Percentiles rank a stretch among this genome's conserved stretches.
phyloP scores from a whole-genome alignment of 2,888 invertebrate species.

The Caenorhabditis plicata region DNA sequence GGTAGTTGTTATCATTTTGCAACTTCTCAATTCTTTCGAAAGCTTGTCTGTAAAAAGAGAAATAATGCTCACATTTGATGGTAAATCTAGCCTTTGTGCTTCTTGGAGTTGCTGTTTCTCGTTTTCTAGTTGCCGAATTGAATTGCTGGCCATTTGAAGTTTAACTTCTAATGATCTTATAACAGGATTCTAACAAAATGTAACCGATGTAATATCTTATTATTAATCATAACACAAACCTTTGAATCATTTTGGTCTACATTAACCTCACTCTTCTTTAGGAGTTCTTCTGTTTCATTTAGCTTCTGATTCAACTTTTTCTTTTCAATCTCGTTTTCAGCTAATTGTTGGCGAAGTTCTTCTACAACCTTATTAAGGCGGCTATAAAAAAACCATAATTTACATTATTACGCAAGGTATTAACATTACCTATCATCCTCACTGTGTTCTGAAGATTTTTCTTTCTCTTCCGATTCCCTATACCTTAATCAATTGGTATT shows the following conservation, averaged over 20 bases:
- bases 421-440: slow-evolving; percentile 39
- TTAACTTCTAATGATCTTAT: slow-evolving; percentile 36
- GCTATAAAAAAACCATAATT: no score
- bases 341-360: slow-evolving; percentile 35
- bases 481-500: no score
- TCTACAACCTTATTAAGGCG: slow-evolving; percentile 45
- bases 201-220: background rate
- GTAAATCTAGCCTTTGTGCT: slow-evolving; percentile 20
- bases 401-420: slow-evolving; percentile 1
- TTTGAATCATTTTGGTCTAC: slow-evolving; percentile 24
- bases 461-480: slow-evolving; percentile 18
- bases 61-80: background rate
- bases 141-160: slow-evolving; percentile 25
- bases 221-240: background rate
- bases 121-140: slow-evolving; percentile 25
- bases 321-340: slow-evolving; percentile 15
- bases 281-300: slow-evolving; percentile 33
- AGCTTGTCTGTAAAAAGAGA: slow-evolving; percentile 11
- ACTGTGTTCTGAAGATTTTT: slow-evolving; percentile 33
- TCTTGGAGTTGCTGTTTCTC: slow-evolving; percentile 45
- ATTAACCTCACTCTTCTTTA: slow-evolving; percentile 38
- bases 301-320: slow-evolving; percentile 24
- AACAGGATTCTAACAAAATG: slow-evolving; percentile 5
- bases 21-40: slow-evolving; percentile 38
- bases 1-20: slow-evolving; percentile 41